Conservation (phyloP, 2,888 invertebrate species). For the Sipha maydis region DNA sequence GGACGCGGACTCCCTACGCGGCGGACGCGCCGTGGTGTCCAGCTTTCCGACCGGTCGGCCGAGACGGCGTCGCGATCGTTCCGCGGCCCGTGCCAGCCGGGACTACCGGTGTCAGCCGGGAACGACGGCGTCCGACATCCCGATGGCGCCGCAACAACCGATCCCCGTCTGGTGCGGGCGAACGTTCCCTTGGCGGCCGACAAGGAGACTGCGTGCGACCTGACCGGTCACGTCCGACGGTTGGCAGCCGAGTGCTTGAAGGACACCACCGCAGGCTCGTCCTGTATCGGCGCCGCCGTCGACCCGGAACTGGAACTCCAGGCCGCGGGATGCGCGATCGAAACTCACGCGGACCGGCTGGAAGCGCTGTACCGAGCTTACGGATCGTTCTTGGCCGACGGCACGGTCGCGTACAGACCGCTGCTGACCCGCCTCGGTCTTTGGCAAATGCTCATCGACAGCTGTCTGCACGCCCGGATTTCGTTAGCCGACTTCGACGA, state of each 20-base stretch:
- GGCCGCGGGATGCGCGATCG: background rate
- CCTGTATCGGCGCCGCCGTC: background rate
- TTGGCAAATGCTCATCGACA: constrained; percentile 39
- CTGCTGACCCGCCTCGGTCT: constrained; percentile 47
- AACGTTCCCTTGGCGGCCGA: background rate
- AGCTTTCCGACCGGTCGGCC: background rate
- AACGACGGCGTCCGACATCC: background rate
- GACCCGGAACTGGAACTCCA: constrained; percentile 14
- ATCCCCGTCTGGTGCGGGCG: background rate
- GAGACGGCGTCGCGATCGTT: background rate
- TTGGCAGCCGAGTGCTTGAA: background rate
- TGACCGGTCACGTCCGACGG: constrained; percentile 12
- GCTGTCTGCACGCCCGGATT: background rate
- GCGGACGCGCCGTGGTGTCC: background rate
- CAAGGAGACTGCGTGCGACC: background rate
- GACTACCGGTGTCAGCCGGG: no score
- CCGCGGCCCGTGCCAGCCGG: background rate
- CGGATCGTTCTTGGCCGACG: constrained; percentile 26
- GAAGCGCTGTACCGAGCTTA: background rate
- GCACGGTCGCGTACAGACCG: background rate
- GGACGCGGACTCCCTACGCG: background rate
- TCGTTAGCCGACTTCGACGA: constrained; percentile 48
- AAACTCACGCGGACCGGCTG: background rate
- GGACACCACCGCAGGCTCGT: background rate
- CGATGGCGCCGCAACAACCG: no score